Evolutionary conservation across 2,888 invertebrate genomes (phyloP).

Genomic region (Leucoma salicis): DNA sequence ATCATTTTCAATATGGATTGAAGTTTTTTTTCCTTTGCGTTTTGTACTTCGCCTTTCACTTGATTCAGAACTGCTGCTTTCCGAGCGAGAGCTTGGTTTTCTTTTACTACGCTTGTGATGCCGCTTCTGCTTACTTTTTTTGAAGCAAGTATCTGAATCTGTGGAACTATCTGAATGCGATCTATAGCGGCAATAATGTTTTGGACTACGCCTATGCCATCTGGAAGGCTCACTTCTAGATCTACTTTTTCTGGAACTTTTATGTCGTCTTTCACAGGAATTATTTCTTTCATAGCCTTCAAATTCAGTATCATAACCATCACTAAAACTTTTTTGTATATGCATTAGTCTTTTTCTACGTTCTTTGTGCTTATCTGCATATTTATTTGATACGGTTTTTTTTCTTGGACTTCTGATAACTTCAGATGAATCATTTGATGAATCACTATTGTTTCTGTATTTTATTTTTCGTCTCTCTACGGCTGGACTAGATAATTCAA

Average conservation of each 20-base stretch:
- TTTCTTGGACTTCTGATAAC: conserved; percentile 55
- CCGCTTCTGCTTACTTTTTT: conserved; percentile 67
- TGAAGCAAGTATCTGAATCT: conserved; percentile 56
- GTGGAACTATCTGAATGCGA: conserved; percentile 64
- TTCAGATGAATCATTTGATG: conserved; percentile 72
- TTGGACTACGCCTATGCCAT: conserved; percentile 52
- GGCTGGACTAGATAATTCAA: conserved; percentile 71
- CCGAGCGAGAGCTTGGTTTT: conserved; percentile 67
- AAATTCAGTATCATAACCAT: conserved; percentile 73
- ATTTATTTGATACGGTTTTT: conserved; percentile 45
- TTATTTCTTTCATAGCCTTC: conserved; percentile 50
- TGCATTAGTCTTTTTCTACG: conserved; percentile 59
- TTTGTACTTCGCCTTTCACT: conserved; percentile 66
- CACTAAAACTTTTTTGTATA: conserved; percentile 75
- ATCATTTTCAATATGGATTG: conserved; percentile 71
- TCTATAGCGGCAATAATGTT: conserved; percentile 49
- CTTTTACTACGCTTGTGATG: conserved; percentile 65
- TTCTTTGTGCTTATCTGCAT: conserved; percentile 56
- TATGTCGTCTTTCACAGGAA: conserved; percentile 47
- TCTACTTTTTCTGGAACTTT: conserved; percentile 60
- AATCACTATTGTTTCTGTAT: conserved; percentile 54
- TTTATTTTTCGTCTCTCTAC: conserved; percentile 52
- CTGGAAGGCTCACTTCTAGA: conserved; percentile 77
- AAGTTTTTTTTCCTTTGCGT: conserved; percentile 72
- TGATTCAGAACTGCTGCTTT: conserved; percentile 71